Base-by-base conservation (phyloP, 1,140 invertebrate genomes). In the Rhopalosiphum padi region DNA sequence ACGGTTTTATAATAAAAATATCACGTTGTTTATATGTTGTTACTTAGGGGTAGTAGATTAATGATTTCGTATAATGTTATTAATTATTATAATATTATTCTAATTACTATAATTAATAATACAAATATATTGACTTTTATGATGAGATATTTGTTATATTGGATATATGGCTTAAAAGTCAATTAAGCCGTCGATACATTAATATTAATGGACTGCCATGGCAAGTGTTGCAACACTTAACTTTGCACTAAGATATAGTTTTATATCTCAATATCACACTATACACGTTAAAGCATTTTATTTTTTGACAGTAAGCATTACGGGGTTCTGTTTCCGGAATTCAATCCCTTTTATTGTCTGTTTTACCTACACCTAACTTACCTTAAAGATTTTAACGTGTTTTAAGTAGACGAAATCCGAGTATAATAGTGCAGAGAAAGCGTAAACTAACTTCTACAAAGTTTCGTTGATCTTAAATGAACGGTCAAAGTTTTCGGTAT, bases 401-500 rank as follows among this genome's bases (percentile, higher is more conserved):
- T 89, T 46, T 35, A 21, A 60, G 15, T 15, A 91, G 23, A 77
- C 6, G 4, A 91, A 91, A 91, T 68, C n/a, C 25, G n/a, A 68
- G 60, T 77, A 91, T 43, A 91, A 91, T 91, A n/a, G 43, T 37
- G 23, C 18, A 90, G 37, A 41, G 55, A 91, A 90, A 60, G 53
- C 53, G 53, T 9, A 90, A 91, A 91, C 90, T 91, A 91, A 91
- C 90, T 91, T 91, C 41, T 25, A 46, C n/a, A 60, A 91, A 91
- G 90, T 91, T 91, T 91, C 60, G 18, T 46, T 35, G 90, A 77
- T 68, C 90, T 18, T 77, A 91, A 91, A 91, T 43, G 53, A 68
- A 91, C 90, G 55, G 30, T 43, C 53, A 5, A 91, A 91, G 55
- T 91, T 91, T 68, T 91, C 55, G 41, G 90, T 68, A 91, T 77